A percentile compares a stretch with the other conserved stretches of the same genome.
phyloP scores from a whole-genome alignment of 2,113 vertebrate genomes.

The mouse (Mus musculus) region DNA sequence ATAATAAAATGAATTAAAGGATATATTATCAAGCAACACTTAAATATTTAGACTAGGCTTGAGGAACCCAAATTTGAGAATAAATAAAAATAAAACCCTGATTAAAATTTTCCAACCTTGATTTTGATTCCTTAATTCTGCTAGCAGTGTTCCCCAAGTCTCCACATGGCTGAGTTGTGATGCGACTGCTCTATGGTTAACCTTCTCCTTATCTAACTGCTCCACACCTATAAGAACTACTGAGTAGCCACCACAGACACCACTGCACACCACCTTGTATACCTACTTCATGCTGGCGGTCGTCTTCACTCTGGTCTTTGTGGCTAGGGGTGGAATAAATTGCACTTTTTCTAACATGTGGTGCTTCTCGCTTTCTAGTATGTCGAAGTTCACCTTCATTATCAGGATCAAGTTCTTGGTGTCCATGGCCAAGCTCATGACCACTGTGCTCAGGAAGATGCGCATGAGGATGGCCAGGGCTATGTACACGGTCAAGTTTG shows the following conservation, averaged over 20 bases:
- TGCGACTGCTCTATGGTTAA: neutral
- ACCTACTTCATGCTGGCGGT: constrained; percentile 85
- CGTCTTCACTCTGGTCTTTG: constrained; percentile 82
- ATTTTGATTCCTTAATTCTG: constrained; percentile 11
- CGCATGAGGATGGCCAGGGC: constrained; percentile 63
- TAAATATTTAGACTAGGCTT: neutral
- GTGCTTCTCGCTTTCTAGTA: constrained; percentile 85
- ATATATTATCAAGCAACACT: neutral
- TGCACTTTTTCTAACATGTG: constrained; percentile 83
- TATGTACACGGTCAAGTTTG: constrained; percentile 81
- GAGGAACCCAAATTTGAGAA: constrained; percentile 20
- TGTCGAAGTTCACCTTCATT: constrained; percentile 80
- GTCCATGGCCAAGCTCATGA: constrained; percentile 76
- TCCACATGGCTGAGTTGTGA: neutral
- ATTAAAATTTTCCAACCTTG: neutral
- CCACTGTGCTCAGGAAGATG: constrained; percentile 78
- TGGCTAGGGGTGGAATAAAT: constrained; percentile 63
- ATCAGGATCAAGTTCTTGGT: constrained; percentile 77
- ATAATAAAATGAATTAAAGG: neutral
- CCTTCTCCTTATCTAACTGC: neutral
- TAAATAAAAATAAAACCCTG: neutral
- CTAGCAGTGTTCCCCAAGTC: neutral
- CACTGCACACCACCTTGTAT: rapidly evolving
- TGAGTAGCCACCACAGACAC: neutral
- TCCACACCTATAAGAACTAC: neutral